These are phyloP conservation scores for Gortyna flavago DNA, from an alignment of 2,888 invertebrate species.

Conservation along the genomic window DNA sequence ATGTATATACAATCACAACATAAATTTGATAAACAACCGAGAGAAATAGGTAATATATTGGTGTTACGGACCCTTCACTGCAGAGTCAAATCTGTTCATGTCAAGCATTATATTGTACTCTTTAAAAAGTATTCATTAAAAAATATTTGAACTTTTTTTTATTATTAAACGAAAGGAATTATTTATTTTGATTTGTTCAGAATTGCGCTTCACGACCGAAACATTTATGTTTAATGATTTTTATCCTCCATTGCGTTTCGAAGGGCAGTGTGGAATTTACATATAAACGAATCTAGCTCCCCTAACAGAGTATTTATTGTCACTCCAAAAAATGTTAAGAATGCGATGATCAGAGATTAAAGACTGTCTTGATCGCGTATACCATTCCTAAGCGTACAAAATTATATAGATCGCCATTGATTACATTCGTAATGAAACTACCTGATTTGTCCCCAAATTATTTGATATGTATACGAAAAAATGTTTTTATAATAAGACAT, in stretches of 20 bases:
- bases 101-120: slow-evolving; percentile 75
- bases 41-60: slow-evolving; percentile 82
- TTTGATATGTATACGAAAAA: slow-evolving; percentile 86
- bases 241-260: slow-evolving; percentile 41
- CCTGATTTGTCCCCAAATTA: slow-evolving; percentile 73
- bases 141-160: slow-evolving; percentile 76
- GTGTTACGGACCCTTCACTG: slow-evolving; percentile 79
- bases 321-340: slow-evolving; percentile 72
- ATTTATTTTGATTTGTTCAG: slow-evolving; percentile 70
- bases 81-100: slow-evolving; percentile 67
- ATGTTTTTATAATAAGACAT: slow-evolving; percentile 64
- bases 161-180: slow-evolving; percentile 65
- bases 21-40: slow-evolving; percentile 89
- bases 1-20: slow-evolving; percentile 89
- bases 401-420: slow-evolving; percentile 64
- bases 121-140: slow-evolving; percentile 74
- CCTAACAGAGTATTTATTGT: slow-evolving; percentile 81
- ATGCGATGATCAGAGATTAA: slow-evolving; percentile 64
- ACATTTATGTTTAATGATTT: slow-evolving; percentile 53
- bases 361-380: slow-evolving; percentile 64
- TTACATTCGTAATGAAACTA: slow-evolving; percentile 68
- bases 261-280: slow-evolving; percentile 64
- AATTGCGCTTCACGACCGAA: slow-evolving; percentile 51
- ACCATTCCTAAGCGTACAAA: slow-evolving; percentile 69
- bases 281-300: slow-evolving; percentile 75